Evolutionary conservation across 2,888 invertebrate species (phyloP).

Genomic region (Cosmopolites sordidus): DNA sequence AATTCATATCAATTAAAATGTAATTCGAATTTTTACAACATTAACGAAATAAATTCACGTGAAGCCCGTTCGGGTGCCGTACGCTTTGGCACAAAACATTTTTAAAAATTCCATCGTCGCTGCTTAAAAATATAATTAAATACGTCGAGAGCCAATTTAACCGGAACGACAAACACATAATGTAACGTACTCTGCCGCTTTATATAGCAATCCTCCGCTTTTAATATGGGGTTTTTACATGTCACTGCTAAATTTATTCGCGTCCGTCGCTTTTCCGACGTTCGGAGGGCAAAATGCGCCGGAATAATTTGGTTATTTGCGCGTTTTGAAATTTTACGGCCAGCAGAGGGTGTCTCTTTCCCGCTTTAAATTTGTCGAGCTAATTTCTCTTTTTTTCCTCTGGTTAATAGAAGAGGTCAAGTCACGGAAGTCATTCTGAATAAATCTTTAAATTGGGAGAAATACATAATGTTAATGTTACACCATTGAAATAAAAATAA

Average conservation of each 20-base stretch:
- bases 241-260: constrained; percentile 12
- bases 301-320: constrained; percentile 10
- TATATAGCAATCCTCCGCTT: constrained; percentile 7
- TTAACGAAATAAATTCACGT: not conserved
- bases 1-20: too few relatives aligned
- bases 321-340: constrained; percentile 2
- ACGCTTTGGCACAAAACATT: constrained; percentile 1
- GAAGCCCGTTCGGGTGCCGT: not conserved
- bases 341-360: too few relatives aligned
- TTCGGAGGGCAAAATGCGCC: constrained; percentile 3
- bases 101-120: constrained; percentile 14
- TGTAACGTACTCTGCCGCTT: constrained; percentile 7
- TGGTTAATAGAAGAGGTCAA: too few relatives aligned
- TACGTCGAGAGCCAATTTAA: constrained; percentile 13
- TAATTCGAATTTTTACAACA: too few relatives aligned
- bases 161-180: constrained; percentile 11
- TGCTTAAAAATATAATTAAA: constrained; percentile 11
- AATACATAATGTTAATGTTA: too few relatives aligned
- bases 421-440: too few relatives aligned
- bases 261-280: constrained; percentile 5
- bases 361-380: too few relatives aligned
- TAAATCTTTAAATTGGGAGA: too few relatives aligned
- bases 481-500: too few relatives aligned
- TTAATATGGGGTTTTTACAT: constrained; percentile 9
- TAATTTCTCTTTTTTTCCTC: too few relatives aligned